Evolutionary conservation across 2,113 vertebrate species (phyloP).

Genomic region (Malurus melanocephalus): DNA sequence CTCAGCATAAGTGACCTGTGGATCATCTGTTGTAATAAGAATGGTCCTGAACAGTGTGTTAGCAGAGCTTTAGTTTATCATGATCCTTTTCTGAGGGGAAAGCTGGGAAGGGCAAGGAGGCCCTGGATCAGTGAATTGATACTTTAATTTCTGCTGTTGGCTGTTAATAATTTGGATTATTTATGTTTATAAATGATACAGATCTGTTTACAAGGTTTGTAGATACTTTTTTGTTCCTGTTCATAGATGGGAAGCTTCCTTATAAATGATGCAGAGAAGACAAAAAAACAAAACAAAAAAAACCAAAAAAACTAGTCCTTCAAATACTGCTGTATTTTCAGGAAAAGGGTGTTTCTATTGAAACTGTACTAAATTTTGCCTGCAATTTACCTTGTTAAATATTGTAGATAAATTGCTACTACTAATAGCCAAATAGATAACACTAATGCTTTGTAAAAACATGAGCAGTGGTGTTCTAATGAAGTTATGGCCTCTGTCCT

Average conservation of each 20-base stretch:
- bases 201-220: slow-evolving; percentile 99
- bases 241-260: slow-evolving; percentile 98
- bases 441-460: slow-evolving; percentile 97
- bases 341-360: slow-evolving; percentile 99
- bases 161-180: slow-evolving; percentile 99
- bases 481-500: slow-evolving; percentile 87
- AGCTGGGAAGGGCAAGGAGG: slow-evolving; percentile 69
- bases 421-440: slow-evolving; percentile 98
- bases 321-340: slow-evolving; percentile 99
- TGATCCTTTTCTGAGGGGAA: slow-evolving; percentile 81
- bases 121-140: slow-evolving; percentile 87
- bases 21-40: slow-evolving; percentile 78
- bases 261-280: slow-evolving; percentile 88
- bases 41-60: slow-evolving; percentile 76
- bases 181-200: slow-evolving; percentile 98
- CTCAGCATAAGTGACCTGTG: slow-evolving; percentile 89
- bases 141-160: slow-evolving; percentile 94
- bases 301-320: slow-evolving; percentile 82
- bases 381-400: slow-evolving; percentile 99
- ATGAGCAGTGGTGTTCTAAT: slow-evolving; percentile 87
- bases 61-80: slow-evolving; percentile 83
- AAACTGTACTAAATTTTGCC: slow-evolving; percentile 99
- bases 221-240: slow-evolving; percentile 98
- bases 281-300: background rate
- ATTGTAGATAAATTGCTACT: slow-evolving; percentile 98